Evolutionary conservation across 2,797 vertebrate species (phyloP).

Genomic region (Peromyscus melanophrys): DNA sequence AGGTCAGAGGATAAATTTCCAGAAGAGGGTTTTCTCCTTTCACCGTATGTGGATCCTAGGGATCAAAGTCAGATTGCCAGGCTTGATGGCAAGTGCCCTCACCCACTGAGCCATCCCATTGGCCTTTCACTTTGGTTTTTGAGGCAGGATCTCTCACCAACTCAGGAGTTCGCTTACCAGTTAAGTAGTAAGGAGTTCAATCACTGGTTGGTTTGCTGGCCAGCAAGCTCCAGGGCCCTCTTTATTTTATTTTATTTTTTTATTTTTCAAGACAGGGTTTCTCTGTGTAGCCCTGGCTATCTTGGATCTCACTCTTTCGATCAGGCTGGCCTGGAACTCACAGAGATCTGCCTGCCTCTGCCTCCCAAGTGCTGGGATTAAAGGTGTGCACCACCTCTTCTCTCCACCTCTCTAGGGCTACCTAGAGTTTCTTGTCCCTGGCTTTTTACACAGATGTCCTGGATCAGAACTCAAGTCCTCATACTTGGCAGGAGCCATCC

Average conservation of each 20-base stretch:
- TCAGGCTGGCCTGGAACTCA: background rate
- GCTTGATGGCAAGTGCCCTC: background rate
- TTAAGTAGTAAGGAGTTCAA: background rate
- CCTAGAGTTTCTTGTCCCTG: background rate
- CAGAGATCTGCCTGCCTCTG: background rate
- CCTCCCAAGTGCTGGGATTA: background rate
- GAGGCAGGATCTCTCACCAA: background rate
- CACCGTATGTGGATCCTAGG: background rate
- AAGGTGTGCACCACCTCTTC: background rate
- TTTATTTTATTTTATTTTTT: no score
- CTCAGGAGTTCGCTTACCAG: background rate
- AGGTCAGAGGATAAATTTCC: background rate
- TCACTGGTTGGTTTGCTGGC: background rate
- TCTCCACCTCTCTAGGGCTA: background rate
- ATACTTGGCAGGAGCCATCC: background rate
- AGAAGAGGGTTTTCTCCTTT: background rate
- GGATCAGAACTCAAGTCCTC: background rate
- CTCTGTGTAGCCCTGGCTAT: background rate
- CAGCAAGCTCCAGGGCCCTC: background rate
- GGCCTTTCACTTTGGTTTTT: background rate
- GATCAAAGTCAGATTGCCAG: background rate
- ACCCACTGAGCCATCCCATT: background rate
- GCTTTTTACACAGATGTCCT: background rate
- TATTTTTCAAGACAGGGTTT: background rate
- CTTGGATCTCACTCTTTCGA: background rate